phyloP scores from a whole-genome alignment of 1,140 invertebrate species.

The Marisa cornuarietis region DNA sequence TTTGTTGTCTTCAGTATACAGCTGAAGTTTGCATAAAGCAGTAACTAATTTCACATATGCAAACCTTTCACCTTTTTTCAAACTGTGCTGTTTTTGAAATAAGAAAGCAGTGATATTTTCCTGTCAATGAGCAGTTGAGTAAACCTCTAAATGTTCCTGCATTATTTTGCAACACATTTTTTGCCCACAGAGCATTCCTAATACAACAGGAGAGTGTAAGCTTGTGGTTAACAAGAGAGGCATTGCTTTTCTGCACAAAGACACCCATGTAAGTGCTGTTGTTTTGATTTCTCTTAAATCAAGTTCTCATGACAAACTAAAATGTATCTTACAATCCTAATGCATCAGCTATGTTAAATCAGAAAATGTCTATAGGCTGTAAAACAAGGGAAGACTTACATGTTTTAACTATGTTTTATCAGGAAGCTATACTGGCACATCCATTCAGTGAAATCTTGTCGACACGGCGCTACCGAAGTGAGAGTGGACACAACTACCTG shows the following conservation, averaged over 20 bases:
- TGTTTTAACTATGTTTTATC: constrained; percentile 33
- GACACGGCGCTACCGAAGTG: constrained; percentile 89
- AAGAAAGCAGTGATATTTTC: no score
- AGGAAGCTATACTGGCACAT: constrained; percentile 90
- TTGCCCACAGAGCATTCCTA: constrained; percentile 34
- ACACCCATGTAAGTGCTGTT: constrained; percentile 81
- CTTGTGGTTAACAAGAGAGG: constrained; percentile 92
- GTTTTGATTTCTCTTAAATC: constrained; percentile 3
- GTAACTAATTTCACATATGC: background rate
- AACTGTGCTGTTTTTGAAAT: background rate
- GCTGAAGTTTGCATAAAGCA: no score
- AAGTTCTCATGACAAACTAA: no score
- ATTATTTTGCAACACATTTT: background rate
- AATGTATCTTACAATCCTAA: no score
- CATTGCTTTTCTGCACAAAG: constrained; percentile 91
- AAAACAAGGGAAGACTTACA: no score
- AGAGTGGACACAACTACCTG: constrained; percentile 91
- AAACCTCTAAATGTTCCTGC: background rate
- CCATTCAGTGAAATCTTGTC: constrained; percentile 95
- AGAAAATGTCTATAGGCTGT: no score
- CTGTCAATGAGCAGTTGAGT: no score
- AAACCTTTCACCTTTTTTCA: background rate
- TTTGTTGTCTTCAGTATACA: no score
- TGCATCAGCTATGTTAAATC: no score
- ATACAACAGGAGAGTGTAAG: constrained; percentile 80